Conservation (phyloP, 2,113 vertebrate genomes). For the Thamnophis sirtalis region DNA sequence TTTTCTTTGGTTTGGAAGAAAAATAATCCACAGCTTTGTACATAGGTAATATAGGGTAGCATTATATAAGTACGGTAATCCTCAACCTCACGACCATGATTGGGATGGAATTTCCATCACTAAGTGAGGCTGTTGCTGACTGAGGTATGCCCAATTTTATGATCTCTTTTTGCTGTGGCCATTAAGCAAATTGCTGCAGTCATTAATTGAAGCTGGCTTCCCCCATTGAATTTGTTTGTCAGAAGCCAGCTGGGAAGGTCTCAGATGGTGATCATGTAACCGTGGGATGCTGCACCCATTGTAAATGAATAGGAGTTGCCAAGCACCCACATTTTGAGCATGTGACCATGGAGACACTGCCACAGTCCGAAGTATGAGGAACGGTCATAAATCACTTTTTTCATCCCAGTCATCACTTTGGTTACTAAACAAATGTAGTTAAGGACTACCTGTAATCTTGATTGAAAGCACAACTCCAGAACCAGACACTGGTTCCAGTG, state of each 20-base stretch:
- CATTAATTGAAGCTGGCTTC: neutral
- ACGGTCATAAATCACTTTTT: neutral
- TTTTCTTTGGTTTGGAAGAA: neutral
- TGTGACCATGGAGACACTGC: neutral
- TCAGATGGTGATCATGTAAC: neutral
- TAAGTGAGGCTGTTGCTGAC: neutral
- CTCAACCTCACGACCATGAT: neutral
- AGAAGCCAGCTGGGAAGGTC: neutral
- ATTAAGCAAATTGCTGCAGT: neutral
- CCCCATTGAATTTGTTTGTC: neutral
- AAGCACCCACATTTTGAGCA: neutral
- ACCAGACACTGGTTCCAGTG: conserved; percentile 6
- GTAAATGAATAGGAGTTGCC: neutral
- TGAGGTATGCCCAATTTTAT: neutral
- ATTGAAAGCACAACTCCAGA: conserved; percentile 26
- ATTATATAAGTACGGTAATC: neutral
- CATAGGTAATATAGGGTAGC: neutral
- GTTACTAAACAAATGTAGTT: neutral
- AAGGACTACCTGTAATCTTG: neutral
- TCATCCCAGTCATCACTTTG: neutral
- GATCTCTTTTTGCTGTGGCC: neutral
- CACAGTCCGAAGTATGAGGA: neutral
- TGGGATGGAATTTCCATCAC: neutral
- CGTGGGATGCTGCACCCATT: neutral
- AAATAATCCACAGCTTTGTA: accelerated